Conservation (phyloP, 2,113 vertebrate genomes). For the Poeciliopsis retropinna region DNA sequence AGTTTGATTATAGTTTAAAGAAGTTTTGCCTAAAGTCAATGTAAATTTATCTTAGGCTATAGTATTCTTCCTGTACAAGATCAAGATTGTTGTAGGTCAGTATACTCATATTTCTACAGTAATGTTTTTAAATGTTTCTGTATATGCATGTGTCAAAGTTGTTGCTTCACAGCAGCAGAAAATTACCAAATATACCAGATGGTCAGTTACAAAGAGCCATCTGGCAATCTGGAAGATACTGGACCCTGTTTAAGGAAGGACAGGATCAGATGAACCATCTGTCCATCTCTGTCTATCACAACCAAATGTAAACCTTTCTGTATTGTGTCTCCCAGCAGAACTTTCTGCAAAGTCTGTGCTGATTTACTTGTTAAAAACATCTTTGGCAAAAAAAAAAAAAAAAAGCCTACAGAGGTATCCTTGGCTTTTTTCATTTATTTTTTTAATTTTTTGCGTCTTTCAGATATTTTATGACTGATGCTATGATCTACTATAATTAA, state of each 20-base stretch:
- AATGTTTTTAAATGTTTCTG: background rate
- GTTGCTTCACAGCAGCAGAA: background rate
- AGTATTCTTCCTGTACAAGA: background rate
- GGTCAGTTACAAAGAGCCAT: background rate
- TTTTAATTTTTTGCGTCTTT: too few relatives aligned
- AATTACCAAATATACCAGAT: background rate
- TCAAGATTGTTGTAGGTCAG: background rate
- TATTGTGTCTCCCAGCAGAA: background rate
- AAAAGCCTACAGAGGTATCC: too few relatives aligned
- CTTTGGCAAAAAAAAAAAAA: background rate
- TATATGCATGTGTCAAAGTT: background rate
- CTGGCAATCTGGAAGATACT: slow-evolving; percentile 9
- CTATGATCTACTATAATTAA: too few relatives aligned
- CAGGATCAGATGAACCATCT: background rate
- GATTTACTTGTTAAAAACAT: background rate
- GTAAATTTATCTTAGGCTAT: too few relatives aligned
- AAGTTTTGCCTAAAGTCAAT: too few relatives aligned
- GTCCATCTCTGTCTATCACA: background rate
- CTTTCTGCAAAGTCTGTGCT: background rate
- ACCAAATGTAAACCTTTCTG: background rate
- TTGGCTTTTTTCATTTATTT: too few relatives aligned
- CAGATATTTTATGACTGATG: too few relatives aligned
- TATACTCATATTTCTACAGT: background rate
- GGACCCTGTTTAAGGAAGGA: background rate
- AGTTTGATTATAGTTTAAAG: too few relatives aligned